Percentiles rank a stretch among this genome's conserved stretches.
phyloP scores from a whole-genome alignment of 2,888 invertebrate genomes.

The Amphipoea lucens region DNA sequence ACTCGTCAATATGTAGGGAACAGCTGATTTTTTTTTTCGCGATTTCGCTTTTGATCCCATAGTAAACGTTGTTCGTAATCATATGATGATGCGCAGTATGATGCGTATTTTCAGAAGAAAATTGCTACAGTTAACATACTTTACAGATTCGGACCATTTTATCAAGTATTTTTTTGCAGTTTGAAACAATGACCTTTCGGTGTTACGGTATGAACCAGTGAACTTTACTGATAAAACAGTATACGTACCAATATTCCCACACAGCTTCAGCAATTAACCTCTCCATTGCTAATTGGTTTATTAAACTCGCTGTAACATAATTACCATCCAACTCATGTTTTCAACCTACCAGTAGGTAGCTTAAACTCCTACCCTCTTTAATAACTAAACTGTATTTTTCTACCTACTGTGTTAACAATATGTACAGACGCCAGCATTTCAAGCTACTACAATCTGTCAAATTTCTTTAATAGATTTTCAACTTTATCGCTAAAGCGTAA shows the following conservation, averaged over 20 bases:
- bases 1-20: no score
- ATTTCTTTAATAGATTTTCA: no score
- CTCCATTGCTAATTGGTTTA: neutral
- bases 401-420: conserved; percentile 10
- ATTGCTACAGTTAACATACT: neutral
- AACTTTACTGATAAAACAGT: conserved; percentile 3
- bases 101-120: conserved; percentile 8
- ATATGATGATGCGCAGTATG: no score
- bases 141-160: neutral
- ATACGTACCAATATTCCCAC: neutral
- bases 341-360: conserved; percentile 13
- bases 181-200: neutral
- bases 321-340: conserved; percentile 24
- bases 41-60: no score
- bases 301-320: neutral
- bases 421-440: neutral
- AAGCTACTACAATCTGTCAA: no score
- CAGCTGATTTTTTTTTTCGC: no score
- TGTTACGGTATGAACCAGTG: neutral
- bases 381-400: conserved; percentile 9
- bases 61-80: no score
- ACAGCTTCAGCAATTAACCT: conserved; percentile 22
- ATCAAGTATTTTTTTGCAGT: neutral
- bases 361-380: neutral
- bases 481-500: no score